A percentile compares a stretch with the other conserved stretches of the same genome.
phyloP scores from a whole-genome alignment of 1,140 invertebrate genomes.

The Papilio aristodemus region DNA sequence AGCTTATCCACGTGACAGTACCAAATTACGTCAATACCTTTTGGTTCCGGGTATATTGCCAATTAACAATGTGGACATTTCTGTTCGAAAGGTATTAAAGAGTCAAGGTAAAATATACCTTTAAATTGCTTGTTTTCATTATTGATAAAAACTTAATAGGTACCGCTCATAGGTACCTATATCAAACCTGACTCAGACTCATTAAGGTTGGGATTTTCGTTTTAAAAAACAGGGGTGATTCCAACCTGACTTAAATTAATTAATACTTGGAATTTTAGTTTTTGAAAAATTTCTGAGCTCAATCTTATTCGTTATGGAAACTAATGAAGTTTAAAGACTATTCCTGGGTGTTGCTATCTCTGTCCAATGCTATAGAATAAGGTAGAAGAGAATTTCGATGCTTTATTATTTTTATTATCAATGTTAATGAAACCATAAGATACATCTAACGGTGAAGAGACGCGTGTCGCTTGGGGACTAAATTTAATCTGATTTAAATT shows the following conservation, averaged over 20 bases:
- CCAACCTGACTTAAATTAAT: neutral
- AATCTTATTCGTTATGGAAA: neutral
- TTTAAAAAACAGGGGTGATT: neutral
- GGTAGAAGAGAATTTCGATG: neutral
- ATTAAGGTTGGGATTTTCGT: neutral
- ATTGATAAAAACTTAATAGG: too few species aligned
- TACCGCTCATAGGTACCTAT: too few species aligned
- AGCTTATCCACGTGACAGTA: conserved; percentile 12
- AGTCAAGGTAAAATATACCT: conserved; percentile 16
- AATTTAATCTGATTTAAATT: neutral
- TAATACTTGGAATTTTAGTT: neutral
- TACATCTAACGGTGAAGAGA: neutral
- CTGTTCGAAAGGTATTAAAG: conserved; percentile 11
- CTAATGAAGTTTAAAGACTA: neutral
- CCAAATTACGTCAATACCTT: conserved; percentile 3
- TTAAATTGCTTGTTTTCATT: too few species aligned
- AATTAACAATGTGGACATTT: neutral
- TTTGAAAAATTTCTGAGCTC: neutral
- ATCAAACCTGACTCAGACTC: neutral
- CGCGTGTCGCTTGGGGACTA: neutral
- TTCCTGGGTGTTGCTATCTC: neutral
- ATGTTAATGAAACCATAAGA: neutral
- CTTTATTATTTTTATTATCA: neutral
- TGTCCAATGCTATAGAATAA: neutral
- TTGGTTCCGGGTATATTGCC: conserved; percentile 7